Evolutionary conservation across 2,797 vertebrate species (phyloP), one percentile per base, ranked within the genome.

Genomic region (Takifugu rubripes): DNA sequence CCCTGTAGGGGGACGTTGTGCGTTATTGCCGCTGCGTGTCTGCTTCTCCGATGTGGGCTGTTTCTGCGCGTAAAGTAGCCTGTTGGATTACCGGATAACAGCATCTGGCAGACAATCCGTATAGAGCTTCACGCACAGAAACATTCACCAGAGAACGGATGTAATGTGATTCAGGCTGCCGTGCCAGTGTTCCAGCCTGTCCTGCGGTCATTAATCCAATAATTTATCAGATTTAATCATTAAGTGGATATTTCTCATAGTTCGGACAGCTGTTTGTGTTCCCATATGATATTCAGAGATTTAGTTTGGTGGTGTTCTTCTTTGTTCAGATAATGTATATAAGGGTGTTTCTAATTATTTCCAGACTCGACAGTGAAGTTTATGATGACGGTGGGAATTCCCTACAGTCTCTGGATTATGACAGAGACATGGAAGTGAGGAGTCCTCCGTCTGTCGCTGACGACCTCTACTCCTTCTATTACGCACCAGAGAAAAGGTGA

Each of bases 361-460:
- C n/a, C 81, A 92, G 91, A 81, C 84, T 90, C 53, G 90, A 95
- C 73, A 92, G 93, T 74, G 93, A 93, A 70, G 88, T 91, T 61
- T 97, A 96, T 66, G 94, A 96, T 64, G 92, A 94, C 75, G 94
- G 94, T 48, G 95, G 94, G n/a, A 93, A 93, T 70, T 91, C 91
- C 24, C 88, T 95, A 73, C 90, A 84, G 21, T 93, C 94, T 76
- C 88, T 94, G 84, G 90, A 92, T 71, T 95, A 94, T 15, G 93
- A 94, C 73, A 85, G 86, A 25, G 93, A 94, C 52, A 83, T 94
- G 15, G 89, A 92, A 9, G 84, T 91, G 61, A 92, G 91, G 59
- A 93, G 90, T 83, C 87, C 94, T 33, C 85, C 92, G 62, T 92
- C 94, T 52, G 66, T 90, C 60, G 81, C 84, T 26, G 92, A 93